These are phyloP conservation scores for Tiliacea citrago DNA, from an alignment of 2,888 invertebrate genomes.

Conservation along the genomic window DNA sequence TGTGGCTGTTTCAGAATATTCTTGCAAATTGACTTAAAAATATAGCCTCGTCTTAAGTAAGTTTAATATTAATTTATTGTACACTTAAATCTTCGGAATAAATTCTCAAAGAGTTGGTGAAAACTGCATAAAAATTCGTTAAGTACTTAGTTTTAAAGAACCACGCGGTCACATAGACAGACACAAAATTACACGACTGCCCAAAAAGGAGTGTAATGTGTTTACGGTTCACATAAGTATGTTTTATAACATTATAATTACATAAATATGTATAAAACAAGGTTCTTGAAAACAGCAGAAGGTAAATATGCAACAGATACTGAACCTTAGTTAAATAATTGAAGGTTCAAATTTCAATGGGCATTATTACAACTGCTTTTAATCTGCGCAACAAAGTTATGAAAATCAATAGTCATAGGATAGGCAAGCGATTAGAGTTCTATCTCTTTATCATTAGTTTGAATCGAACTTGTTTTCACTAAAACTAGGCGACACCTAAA, in stretches of 20 bases:
- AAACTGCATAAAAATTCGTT: too few species aligned
- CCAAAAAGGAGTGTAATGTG: too few species aligned
- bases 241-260: too few species aligned
- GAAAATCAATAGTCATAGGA: constrained; percentile 16
- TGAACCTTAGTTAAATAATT: rapidly evolving
- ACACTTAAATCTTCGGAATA: neutral
- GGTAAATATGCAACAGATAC: neutral
- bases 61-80: too few species aligned
- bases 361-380: neutral
- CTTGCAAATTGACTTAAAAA: too few species aligned
- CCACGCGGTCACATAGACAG: too few species aligned
- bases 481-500: neutral
- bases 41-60: too few species aligned
- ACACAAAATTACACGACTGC: too few species aligned
- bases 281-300: neutral
- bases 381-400: constrained; percentile 3
- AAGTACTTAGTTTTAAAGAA: too few species aligned
- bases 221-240: too few species aligned
- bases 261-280: too few species aligned
- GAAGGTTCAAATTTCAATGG: constrained; percentile 13
- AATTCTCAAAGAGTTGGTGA: neutral
- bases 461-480: neutral
- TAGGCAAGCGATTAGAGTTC: constrained; percentile 17
- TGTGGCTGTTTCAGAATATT: too few species aligned
- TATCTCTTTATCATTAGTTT: constrained; percentile 5